Conservation (phyloP, 2,113 vertebrate genomes). For the Malurus elegans region DNA sequence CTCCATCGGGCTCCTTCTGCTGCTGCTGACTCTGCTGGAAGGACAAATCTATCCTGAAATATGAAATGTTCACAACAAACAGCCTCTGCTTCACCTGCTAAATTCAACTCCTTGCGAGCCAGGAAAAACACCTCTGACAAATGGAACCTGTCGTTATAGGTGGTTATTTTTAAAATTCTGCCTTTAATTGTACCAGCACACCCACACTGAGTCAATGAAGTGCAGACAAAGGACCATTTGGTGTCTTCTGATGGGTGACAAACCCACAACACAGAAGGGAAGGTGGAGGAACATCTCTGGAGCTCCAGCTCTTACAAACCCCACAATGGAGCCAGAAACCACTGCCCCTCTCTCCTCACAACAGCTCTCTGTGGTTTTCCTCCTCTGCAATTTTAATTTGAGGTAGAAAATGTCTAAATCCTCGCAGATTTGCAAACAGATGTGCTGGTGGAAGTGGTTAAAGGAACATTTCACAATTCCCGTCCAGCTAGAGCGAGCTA, state of each 20-base stretch:
- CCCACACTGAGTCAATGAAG: background rate
- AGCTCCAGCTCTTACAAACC: background rate
- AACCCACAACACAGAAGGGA: background rate
- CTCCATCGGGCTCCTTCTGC: background rate
- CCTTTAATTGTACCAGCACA: background rate
- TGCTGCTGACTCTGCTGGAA: background rate
- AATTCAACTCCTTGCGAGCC: background rate
- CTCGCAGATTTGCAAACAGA: conserved; percentile 41
- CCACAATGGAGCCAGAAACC: background rate
- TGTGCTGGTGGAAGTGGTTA: conserved; percentile 44
- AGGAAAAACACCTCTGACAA: background rate
- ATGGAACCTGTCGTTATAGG: background rate
- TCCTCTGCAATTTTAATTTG: conserved; percentile 6
- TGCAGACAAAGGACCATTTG: background rate
- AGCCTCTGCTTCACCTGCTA: background rate
- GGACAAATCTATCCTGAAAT: background rate
- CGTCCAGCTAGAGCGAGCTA: background rate
- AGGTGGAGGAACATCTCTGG: background rate
- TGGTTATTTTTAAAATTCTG: background rate
- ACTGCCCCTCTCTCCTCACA: background rate
- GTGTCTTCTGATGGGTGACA: background rate
- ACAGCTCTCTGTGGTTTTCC: background rate
- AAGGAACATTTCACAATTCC: conserved; percentile 1
- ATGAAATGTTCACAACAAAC: background rate
- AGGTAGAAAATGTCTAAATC: conserved; percentile 16